Evolutionary conservation across 2,113 vertebrate species (phyloP).

Genomic region (Oophaga pumilio): DNA sequence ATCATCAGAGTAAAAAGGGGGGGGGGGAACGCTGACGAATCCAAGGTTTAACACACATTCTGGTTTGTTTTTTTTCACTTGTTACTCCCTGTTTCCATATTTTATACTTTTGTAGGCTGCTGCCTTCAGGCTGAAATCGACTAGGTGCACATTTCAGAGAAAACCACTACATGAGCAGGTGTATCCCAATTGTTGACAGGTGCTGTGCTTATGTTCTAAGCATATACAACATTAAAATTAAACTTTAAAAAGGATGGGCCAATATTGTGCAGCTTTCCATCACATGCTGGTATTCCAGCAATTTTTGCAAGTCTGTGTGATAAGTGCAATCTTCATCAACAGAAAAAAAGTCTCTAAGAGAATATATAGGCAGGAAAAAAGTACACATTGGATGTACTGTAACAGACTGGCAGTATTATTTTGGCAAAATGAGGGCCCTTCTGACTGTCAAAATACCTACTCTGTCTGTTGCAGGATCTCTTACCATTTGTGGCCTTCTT

Average conservation of each 20-base stretch:
- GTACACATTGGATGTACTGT: not conserved
- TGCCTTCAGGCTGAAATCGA: too few species aligned
- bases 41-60: too few species aligned
- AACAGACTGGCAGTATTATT: not conserved
- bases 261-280: too few species aligned
- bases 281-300: not conserved
- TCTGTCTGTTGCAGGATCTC: too few species aligned
- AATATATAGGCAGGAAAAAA: not conserved
- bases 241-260: not conserved
- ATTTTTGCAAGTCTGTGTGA: not conserved
- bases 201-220: not conserved
- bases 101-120: too few species aligned
- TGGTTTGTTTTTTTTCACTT: too few species aligned
- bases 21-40: too few species aligned
- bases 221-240: not conserved
- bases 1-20: too few species aligned
- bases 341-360: not conserved
- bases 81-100: too few species aligned
- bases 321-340: not conserved
- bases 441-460: not conserved
- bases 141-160: too few species aligned
- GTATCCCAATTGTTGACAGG: too few species aligned
- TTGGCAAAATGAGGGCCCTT: not conserved
- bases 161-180: too few species aligned
- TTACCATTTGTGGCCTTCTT: not conserved